A percentile compares a stretch with the other conserved stretches of the same genome.
phyloP scores from a whole-genome alignment of 2,113 vertebrate species.

The Theropithecus gelada region DNA sequence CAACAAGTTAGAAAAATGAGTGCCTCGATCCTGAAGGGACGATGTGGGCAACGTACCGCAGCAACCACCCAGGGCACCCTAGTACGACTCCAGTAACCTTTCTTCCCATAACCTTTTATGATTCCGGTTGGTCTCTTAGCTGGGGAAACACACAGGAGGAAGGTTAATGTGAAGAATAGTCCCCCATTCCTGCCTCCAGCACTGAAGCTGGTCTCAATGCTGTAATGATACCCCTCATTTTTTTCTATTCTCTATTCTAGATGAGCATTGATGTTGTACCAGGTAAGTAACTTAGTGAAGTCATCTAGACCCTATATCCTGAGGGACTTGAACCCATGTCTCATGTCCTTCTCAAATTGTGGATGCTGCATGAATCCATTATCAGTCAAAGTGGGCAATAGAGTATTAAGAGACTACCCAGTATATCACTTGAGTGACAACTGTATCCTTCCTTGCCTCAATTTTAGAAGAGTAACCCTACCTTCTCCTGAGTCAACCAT shows the following conservation, averaged over 20 bases:
- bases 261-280: background rate
- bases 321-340: background rate
- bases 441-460: background rate
- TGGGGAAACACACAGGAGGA: background rate
- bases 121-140: background rate
- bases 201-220: background rate
- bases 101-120: background rate
- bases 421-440: background rate
- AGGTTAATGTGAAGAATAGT: background rate
- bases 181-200: background rate
- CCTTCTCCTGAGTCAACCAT: too few relatives aligned
- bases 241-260: too few relatives aligned
- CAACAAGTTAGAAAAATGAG: background rate
- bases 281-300: background rate
- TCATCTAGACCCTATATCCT: background rate
- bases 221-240: background rate
- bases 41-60: rapidly evolving
- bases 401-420: background rate
- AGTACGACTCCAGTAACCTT: too few relatives aligned
- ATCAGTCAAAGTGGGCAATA: background rate
- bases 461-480: background rate
- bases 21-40: background rate
- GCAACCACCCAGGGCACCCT: rapidly evolving
- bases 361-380: background rate
- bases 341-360: background rate